Evolutionary conservation across 1,140 invertebrate genomes (phyloP), one percentile per base, ranked within the genome.

Genomic region (Lamellibrachia luymesi): DNA sequence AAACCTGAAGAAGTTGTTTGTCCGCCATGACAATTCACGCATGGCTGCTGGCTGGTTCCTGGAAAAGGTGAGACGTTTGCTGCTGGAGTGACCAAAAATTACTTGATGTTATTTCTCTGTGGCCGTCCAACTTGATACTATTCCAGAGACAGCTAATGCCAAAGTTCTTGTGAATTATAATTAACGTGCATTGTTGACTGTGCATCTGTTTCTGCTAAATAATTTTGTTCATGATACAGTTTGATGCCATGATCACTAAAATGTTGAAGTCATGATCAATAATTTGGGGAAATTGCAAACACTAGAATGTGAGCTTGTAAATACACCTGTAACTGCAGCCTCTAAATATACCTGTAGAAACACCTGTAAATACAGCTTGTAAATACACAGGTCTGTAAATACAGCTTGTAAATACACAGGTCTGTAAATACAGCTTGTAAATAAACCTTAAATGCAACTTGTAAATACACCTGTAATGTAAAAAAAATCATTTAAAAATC

Each of bases 21-120:
- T 96, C 25, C 96, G 96, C 8, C 96, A 96, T 94, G 96, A 96
- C 93, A 95, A 96, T 93, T 95, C 91, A 51, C 96, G 96, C 0
- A 90, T 94, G 2, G 95, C 93, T 17, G 94, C 96, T 0, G 96
- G 96, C 6, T 96, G 96, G 96, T 96, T 95, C 93, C 94, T 96
- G 92, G 96, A 96, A 5, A 93, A 93, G 89, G 94, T 95, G 50
- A 80, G 94, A 22, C 50, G 6, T 27, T n/a, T 49, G 17, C 17
- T 91, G 50, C 64, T 17, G 25, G 64, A 80, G 13, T 80, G 25
- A 80, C 64, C 25, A 80, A 38, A 38, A 38, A 38, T 38, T 38
- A 38, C 38, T 38, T 38, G 38, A 38, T 38, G 38, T 38, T 38
- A 38, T 38, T 38, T 38, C 38, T 38, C 38, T 38, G 38, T 38